phyloP scores from a whole-genome alignment of 2,888 invertebrate genomes.

The Notocelia uddmanniana region DNA sequence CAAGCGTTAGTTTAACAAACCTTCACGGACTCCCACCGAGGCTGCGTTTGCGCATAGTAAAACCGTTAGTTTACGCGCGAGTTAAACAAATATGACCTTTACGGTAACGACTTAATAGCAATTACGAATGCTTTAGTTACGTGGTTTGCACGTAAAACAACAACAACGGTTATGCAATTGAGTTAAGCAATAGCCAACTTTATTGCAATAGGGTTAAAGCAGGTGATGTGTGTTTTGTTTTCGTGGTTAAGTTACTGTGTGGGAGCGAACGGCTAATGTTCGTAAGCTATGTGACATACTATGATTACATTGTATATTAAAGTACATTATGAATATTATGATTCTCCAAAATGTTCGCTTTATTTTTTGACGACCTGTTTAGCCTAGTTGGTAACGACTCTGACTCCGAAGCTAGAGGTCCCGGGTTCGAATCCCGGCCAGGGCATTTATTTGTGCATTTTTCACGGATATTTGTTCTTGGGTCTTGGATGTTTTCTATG shows the following conservation, averaged over 20 bases:
- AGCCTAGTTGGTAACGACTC: no score
- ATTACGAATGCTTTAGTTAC: slow-evolving; percentile 14
- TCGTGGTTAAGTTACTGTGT: slow-evolving; percentile 3
- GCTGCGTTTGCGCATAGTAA: slow-evolving; percentile 11
- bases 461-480: no score
- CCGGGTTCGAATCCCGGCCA: no score
- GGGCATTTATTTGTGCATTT: no score
- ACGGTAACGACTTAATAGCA: not conserved
- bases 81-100: slow-evolving; percentile 15
- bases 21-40: slow-evolving; percentile 34
- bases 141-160: slow-evolving; percentile 1
- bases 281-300: slow-evolving; percentile 12
- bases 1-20: slow-evolving; percentile 26
- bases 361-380: no score
- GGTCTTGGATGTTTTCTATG: no score
- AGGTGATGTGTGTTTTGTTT: not conserved
- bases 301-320: slow-evolving; percentile 7
- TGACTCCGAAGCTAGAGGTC: no score
- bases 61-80: not conserved
- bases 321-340: slow-evolving; percentile 16
- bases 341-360: slow-evolving; percentile 3
- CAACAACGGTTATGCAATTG: not conserved
- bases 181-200: not conserved
- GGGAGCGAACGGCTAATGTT: slow-evolving; percentile 29
- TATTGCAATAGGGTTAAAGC: not conserved